Evolutionary conservation across 2,888 invertebrate genomes (phyloP).

Genomic region (Eulithis testata): DNA sequence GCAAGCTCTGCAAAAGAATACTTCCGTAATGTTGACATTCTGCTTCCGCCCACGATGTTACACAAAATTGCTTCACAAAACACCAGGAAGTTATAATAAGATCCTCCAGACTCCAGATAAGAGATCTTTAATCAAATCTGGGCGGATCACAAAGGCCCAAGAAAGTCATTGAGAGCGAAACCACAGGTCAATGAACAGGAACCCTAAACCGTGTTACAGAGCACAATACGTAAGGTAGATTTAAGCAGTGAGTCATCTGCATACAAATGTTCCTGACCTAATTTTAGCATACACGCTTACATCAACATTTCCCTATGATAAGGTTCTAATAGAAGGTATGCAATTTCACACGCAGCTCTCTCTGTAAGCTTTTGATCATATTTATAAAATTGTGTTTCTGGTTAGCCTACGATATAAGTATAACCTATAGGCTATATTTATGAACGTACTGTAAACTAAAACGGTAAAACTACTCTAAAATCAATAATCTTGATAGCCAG

Average conservation of each 20-base stretch:
- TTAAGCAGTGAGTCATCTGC: constrained; percentile 20
- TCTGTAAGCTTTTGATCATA: background rate
- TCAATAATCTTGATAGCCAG: too few relatives aligned
- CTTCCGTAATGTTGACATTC: constrained; percentile 29
- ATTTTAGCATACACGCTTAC: constrained; percentile 5
- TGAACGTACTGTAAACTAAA: too few relatives aligned
- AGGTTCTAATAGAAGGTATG: constrained; percentile 2
- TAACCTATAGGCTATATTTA: too few relatives aligned
- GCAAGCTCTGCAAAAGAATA: constrained; percentile 20
- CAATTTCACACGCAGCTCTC: background rate
- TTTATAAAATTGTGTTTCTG: too few relatives aligned
- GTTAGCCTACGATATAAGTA: too few relatives aligned
- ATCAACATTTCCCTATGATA: constrained; percentile 1
- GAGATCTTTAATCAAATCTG: constrained; percentile 36
- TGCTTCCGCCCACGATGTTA: constrained; percentile 25
- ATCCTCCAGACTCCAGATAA: constrained; percentile 30
- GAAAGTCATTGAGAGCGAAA: constrained; percentile 41
- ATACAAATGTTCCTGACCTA: constrained; percentile 20
- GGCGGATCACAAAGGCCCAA: constrained; percentile 37
- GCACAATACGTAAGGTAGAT: constrained; percentile 12
- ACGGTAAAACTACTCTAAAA: too few relatives aligned
- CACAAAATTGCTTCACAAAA: constrained; percentile 35
- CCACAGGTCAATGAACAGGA: constrained; percentile 49
- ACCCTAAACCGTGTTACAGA: constrained; percentile 40
- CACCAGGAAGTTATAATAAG: constrained; percentile 35